Percentiles rank a stretch among this genome's conserved stretches.
phyloP scores from a whole-genome alignment of 37 sponge, comb jelly and placozoan genomes.

The Bolinopsis microptera region DNA sequence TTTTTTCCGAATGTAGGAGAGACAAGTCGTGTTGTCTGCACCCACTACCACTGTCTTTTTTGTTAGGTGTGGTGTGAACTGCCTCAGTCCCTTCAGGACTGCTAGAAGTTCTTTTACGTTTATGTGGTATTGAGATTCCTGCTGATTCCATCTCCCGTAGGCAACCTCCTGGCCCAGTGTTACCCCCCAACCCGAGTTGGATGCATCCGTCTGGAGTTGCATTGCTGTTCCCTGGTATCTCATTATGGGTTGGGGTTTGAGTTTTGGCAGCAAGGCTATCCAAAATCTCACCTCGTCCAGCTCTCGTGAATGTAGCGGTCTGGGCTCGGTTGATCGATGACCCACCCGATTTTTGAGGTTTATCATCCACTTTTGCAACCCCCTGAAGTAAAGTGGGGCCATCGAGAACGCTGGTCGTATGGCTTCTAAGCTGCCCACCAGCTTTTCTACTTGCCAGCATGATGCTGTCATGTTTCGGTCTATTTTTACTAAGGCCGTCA shows the following conservation, averaged over 20 bases:
- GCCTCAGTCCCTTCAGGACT: neutral
- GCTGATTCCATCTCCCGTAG: neutral
- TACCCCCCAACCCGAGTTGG: neutral
- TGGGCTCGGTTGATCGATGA: too few species aligned
- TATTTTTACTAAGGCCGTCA: neutral
- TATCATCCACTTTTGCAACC: too few species aligned
- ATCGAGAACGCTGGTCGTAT: slow-evolving; percentile 8
- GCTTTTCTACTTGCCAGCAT: neutral
- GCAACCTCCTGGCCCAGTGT: neutral
- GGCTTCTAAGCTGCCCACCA: too few species aligned
- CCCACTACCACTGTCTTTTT: too few species aligned
- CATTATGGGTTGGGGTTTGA: neutral
- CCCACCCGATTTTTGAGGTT: too few species aligned
- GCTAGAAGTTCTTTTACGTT: too few species aligned
- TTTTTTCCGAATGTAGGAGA: neutral
- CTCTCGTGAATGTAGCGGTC: too few species aligned
- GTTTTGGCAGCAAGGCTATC: neutral
- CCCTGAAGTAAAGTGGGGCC: neutral
- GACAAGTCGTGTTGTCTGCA: too few species aligned
- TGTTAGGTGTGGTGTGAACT: neutral
- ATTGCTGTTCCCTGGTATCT: neutral
- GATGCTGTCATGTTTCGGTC: neutral
- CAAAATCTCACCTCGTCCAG: neutral
- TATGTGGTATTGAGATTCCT: neutral
- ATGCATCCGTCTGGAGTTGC: neutral